These are phyloP conservation scores for Aphelinus atriplicis DNA, from an alignment of 1,140 invertebrate species.

Conservation along the genomic window DNA sequence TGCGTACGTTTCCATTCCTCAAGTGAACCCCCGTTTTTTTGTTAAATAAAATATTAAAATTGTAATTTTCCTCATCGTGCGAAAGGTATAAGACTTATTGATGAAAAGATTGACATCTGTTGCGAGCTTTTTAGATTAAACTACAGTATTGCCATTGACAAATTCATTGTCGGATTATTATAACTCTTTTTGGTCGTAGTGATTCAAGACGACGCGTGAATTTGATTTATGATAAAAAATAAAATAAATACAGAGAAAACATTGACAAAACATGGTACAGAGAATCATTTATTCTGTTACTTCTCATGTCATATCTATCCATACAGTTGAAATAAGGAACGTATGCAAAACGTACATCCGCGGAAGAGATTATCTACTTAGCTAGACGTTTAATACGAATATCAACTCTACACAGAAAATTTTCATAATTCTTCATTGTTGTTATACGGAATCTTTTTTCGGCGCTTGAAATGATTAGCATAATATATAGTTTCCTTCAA, in stretches of 20 bases:
- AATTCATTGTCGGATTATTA: conserved; percentile 24
- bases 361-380: conserved; percentile 53
- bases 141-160: conserved; percentile 30
- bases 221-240: conserved; percentile 29
- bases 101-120: conserved; percentile 35
- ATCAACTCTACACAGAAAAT: conserved; percentile 25
- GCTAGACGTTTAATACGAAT: conserved; percentile 44
- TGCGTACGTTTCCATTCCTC: conserved; percentile 25
- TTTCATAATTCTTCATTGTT: conserved; percentile 15
- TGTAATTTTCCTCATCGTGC: conserved; percentile 40
- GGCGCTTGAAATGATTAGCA: conserved; percentile 11
- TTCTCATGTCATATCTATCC: conserved; percentile 55
- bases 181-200: conserved; percentile 8
- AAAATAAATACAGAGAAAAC: conserved; percentile 41
- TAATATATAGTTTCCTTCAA: conserved; percentile 10
- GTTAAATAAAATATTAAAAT: background rate
- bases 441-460: conserved; percentile 12
- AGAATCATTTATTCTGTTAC: conserved; percentile 56
- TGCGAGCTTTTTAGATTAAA: conserved; percentile 27
- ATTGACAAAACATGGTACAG: conserved; percentile 44
- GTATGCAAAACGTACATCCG: conserved; percentile 57
- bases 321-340: conserved; percentile 54
- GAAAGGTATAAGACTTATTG: conserved; percentile 40
- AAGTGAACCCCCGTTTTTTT: background rate
- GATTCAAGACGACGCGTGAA: conserved; percentile 15